Conservation (phyloP, 1,140 invertebrate genomes). For the Holotrichia oblita region DNA sequence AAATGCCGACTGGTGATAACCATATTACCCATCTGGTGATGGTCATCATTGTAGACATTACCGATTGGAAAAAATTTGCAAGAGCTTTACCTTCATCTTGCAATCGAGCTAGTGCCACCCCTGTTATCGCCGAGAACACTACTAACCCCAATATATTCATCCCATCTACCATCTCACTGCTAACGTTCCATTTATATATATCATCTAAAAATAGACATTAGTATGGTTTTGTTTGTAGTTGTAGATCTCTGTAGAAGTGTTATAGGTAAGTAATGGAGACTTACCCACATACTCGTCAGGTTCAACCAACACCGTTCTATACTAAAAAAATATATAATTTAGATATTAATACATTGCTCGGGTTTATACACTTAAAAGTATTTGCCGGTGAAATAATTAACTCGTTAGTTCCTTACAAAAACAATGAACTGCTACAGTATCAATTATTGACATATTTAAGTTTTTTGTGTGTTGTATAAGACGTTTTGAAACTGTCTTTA, state of each 20-base stretch:
- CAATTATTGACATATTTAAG: too few relatives aligned
- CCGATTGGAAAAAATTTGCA: slow-evolving; percentile 69
- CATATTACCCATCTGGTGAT: slow-evolving; percentile 79
- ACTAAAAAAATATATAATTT: slow-evolving; percentile 19
- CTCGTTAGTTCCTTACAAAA: too few relatives aligned
- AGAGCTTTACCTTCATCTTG: slow-evolving; percentile 70
- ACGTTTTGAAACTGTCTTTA: too few relatives aligned
- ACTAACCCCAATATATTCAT: slow-evolving; percentile 79
- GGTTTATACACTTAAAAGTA: too few relatives aligned
- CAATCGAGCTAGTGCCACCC: slow-evolving; percentile 74
- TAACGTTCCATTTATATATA: slow-evolving; percentile 66
- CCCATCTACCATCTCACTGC: slow-evolving; percentile 63
- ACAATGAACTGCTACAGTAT: too few relatives aligned
- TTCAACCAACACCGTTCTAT: slow-evolving; percentile 26
- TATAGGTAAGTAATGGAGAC: background rate
- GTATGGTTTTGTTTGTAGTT: background rate
- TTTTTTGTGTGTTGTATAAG: too few relatives aligned
- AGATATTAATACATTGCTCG: background rate
- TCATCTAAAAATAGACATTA: slow-evolving; percentile 50
- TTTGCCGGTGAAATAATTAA: too few relatives aligned
- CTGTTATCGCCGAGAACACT: slow-evolving; percentile 73
- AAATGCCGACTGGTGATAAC: slow-evolving; percentile 84
- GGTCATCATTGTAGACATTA: slow-evolving; percentile 76
- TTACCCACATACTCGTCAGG: slow-evolving; percentile 1
- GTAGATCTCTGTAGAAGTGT: too few relatives aligned